These are phyloP conservation scores for Acanthosepion lycidas DNA, from an alignment of 2,888 invertebrate genomes.

Conservation along the genomic window DNA sequence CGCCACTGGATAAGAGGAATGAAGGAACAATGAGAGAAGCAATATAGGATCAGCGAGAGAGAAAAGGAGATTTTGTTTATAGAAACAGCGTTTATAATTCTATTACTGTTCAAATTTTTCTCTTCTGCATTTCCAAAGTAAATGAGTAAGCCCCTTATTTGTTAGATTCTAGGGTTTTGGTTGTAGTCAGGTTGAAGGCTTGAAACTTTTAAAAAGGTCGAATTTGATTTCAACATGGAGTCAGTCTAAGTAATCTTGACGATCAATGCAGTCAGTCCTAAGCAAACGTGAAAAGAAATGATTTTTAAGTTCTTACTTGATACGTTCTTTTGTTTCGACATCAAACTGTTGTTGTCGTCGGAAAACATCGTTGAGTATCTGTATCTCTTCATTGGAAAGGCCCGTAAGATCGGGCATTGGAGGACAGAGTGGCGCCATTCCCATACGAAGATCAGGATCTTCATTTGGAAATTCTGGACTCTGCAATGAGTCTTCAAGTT, in stretches of 20 bases:
- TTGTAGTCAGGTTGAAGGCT: no score
- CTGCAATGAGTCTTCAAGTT: neutral
- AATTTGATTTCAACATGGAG: no score
- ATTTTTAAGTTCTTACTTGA: conserved; percentile 51
- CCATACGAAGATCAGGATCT: neutral
- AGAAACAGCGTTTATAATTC: no score
- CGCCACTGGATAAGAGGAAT: no score
- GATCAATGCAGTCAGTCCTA: neutral
- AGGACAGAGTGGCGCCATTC: conserved; percentile 53
- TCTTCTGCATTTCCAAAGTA: no score
- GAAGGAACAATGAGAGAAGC: no score
- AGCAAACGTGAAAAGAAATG: neutral
- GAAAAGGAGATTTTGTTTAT: no score
- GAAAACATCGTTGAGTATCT: conserved; percentile 67
- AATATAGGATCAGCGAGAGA: no score
- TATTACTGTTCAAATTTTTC: no score
- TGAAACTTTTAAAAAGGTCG: no score
- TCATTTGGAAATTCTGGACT: neutral
- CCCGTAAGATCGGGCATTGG: conserved; percentile 70
- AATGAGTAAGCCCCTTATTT: no score
- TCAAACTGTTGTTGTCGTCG: conserved; percentile 63
- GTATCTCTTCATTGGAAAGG: conserved; percentile 67
- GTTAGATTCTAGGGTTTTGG: no score
- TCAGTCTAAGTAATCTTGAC: neutral
- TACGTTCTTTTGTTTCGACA: conserved; percentile 55